Evolutionary conservation across 2,797 vertebrate genomes (phyloP), one percentile per base, ranked within the genome.

Genomic region (Pangasius larnaudii): DNA sequence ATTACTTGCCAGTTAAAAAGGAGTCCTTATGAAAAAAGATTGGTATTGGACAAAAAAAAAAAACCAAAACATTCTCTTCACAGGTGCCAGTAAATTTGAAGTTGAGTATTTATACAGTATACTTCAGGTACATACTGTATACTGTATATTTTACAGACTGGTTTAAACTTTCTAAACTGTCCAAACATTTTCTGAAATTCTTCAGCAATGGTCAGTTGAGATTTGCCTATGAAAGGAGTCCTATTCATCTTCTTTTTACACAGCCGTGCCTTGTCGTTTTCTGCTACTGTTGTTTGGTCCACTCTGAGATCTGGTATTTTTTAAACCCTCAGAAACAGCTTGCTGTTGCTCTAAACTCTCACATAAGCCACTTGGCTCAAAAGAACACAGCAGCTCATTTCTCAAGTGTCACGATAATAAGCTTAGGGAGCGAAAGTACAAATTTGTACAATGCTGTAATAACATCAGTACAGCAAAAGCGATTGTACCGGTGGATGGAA

Each of bases 281-380:
- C 67, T 36, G 2, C 67, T 8, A 36, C n/a, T 33, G 30, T 19
- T 69, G 67, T 69, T 33, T 69, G 33, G 30, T 69, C 65, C 65
- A 69, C 30, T 18, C 14, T 33, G 65, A 69, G 30, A 33, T 69
- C 33, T 30, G 65, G 30, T 69, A 69, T 33, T 69, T 36, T 69
- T 67, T 18, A n/a, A 30, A 69, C 14, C 14, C 14, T 69, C 14
- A 36, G 67, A 69, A 69, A 69, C 30, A 69, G 65, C 65, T 69
- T 69, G 16, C 13, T 69, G 65, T 69, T 69, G 65, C 33, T 19
- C 18, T 69, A 69, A 69, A 36, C 63, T 87, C 82, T 84, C 51
- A 53, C 13, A 63, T 80, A 77, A 77, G 46, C 24, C 39, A 24
- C 89, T 90, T 94, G 93, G 93, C 92, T 89, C 78, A 65, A 90